Base-by-base conservation (phyloP, 2,113 vertebrate species). In the Cichladusa arquata region DNA sequence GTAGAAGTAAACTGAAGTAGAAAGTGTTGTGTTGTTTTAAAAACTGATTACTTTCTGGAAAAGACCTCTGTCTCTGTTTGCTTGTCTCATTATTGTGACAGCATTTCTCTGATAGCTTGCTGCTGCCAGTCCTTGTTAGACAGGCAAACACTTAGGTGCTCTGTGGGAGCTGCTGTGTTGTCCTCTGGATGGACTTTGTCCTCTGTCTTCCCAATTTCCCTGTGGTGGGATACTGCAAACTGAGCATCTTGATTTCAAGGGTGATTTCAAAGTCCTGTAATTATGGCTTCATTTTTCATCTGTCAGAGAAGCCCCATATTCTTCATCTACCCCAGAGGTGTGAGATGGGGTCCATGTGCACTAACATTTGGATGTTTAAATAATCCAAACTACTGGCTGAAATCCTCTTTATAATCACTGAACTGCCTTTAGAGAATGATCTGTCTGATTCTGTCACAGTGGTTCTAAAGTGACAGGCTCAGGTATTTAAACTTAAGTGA, bases 41-140 rank as follows among this genome's bases (percentile, higher is more conserved):
- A 93, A 95, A 78, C 82, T 86, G 88, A 92, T 94, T 93, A 86
- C 80, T 93, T 93, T 90, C 67, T 82, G 80, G 62, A 81, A 72
- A 66, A 92, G 50, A 77, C 69, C 80, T 70, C 72, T 88, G 38
- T 88, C 71, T 85, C 66, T 80, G 33, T 88, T 86, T 79, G 31
- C 91, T 85, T 88, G 74, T 92, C 85, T 92, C 51, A 53, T 93
- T 85, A 90, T n/a, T 88, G 51, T 81, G 91, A 92, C 38, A 88
- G 33, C 38, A 44, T 24, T 45, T 70, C 64, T 77, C 67, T 77
- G 79, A 90, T 34, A 83, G 64, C 38, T 65, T 76, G 56, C 33
- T 58, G n/a, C 67, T 77, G 90, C 42, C 76, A 70, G 14, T 77
- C 64, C 60, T 70, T 2, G 1, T 92, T 92, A 90, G 81, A 76